Base-by-base conservation (phyloP, 2,888 invertebrate genomes). In the Lapara coniferarum region DNA sequence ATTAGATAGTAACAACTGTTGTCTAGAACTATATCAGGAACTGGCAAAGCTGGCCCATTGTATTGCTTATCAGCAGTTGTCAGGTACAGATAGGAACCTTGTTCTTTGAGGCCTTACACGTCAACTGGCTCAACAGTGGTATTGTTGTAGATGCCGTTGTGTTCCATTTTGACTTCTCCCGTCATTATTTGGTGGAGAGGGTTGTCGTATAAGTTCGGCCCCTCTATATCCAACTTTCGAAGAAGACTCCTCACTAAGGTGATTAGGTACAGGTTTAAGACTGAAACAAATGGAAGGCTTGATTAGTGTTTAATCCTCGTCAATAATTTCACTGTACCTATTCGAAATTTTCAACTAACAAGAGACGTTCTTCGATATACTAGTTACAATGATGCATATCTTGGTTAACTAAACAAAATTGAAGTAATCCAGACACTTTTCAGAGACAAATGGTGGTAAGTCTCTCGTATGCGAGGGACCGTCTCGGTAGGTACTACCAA, bases 121-220 rank as follows among this genome's bases (percentile, higher is more conserved):
- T 74, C 74, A 37, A 74, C 70, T 8, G 82, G 81, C 0, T 77
- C 74, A 0, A 78, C 75, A 0, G 83, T 84, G 0, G 82, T 70
- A 37, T 79, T 78, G 25, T 73, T 74, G 58, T 81, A 84, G 0
- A 85, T 76, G 0, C 81, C 81, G 59, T 81, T 83, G 3, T 77
- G 59, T 1, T 85, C 88, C 0, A 81, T 68, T 73, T 85, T 87
- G 0, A 81, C 68, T 8, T 90, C 89, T 0, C 87, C 88, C 2
- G 83, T 84, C 2, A 90, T 84, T 5, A 91, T 84, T 71, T 87
- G 87, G 52, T 91, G 86, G 0, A 92, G 78, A 59, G 88, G 90
- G 70, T 91, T 91, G 66, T 89, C 90, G 68, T 85, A 90, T 0
- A 78, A 77, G 13, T 86, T 81, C 0, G 81, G 78, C 0, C 81